Evolutionary conservation across 1,140 invertebrate genomes (phyloP).

Genomic region (Arion vulgaris): DNA sequence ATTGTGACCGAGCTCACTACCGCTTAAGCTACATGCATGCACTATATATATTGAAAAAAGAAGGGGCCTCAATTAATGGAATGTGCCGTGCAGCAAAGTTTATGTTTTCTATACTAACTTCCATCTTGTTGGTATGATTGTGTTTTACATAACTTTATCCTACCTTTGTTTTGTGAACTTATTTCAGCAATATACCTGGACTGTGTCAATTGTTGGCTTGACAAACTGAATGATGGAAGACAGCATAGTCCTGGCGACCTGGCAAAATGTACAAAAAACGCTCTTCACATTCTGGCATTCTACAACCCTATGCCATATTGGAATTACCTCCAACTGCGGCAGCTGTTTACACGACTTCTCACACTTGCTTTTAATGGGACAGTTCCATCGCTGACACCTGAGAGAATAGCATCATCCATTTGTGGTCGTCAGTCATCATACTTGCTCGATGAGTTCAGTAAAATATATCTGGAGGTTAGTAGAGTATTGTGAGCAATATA

Average conservation of each 20-base stretch:
- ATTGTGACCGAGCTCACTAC: too few species aligned
- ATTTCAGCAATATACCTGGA: constrained; percentile 54
- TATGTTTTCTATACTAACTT: too few species aligned
- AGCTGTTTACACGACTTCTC: constrained; percentile 57
- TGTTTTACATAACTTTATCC: too few species aligned
- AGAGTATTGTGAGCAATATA: constrained; percentile 24
- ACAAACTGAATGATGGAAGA: constrained; percentile 41
- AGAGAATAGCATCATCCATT: constrained; percentile 51
- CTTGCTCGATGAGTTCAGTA: constrained; percentile 60
- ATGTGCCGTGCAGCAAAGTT: too few species aligned
- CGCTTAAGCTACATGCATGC: too few species aligned
- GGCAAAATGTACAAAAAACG: constrained; percentile 37
- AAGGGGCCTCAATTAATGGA: too few species aligned
- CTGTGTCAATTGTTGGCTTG: constrained; percentile 53
- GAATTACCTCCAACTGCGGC: constrained; percentile 55
- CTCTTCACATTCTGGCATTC: constrained; percentile 55
- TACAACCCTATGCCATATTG: constrained; percentile 55
- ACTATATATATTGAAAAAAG: too few species aligned
- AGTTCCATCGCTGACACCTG: neutral
- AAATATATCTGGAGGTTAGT: constrained; percentile 55
- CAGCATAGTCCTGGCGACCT: constrained; percentile 23
- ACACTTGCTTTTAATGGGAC: constrained; percentile 27
- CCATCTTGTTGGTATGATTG: too few species aligned
- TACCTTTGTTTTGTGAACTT: constrained; percentile 47
- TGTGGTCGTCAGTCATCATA: constrained; percentile 52